Conservation (phyloP, 2,797 vertebrate species). For the Orientallactaga sibirica region DNA sequence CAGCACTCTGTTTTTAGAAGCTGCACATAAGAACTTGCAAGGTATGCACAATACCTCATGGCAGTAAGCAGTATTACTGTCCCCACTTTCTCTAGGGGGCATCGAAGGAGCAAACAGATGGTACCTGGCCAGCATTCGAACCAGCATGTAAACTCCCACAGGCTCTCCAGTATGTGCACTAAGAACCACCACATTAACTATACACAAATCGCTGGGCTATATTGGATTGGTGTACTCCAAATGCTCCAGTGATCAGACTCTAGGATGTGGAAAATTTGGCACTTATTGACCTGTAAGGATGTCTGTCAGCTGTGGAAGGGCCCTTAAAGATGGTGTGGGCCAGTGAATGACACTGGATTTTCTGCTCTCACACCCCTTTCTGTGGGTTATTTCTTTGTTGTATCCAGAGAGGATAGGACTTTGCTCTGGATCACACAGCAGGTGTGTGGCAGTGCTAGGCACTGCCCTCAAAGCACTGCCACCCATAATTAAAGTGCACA, state of each 20-base stretch:
- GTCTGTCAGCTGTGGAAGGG: background rate
- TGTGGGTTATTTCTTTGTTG: constrained; percentile 3
- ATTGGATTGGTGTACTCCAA: background rate
- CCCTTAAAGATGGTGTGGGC: background rate
- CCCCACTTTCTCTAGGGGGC: background rate
- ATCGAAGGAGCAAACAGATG: background rate
- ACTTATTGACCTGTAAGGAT: background rate
- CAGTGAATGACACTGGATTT: background rate
- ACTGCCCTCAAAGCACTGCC: background rate
- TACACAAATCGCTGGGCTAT: background rate
- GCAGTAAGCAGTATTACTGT: background rate
- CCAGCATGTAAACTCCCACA: background rate
- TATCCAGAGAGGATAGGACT: background rate
- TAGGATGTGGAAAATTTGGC: background rate
- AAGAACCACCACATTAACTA: background rate
- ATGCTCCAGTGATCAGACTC: constrained; percentile 2
- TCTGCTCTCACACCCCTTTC: background rate
- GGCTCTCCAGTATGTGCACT: background rate
- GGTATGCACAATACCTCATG: background rate
- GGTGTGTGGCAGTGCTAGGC: background rate
- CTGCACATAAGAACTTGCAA: background rate
- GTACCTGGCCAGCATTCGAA: background rate
- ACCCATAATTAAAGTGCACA: constrained; percentile 34
- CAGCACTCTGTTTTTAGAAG: background rate
- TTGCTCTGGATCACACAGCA: background rate